Evolutionary conservation across 1,140 invertebrate species (phyloP), one percentile per base, ranked within the genome.

Genomic region (Hyles euphorbiae): DNA sequence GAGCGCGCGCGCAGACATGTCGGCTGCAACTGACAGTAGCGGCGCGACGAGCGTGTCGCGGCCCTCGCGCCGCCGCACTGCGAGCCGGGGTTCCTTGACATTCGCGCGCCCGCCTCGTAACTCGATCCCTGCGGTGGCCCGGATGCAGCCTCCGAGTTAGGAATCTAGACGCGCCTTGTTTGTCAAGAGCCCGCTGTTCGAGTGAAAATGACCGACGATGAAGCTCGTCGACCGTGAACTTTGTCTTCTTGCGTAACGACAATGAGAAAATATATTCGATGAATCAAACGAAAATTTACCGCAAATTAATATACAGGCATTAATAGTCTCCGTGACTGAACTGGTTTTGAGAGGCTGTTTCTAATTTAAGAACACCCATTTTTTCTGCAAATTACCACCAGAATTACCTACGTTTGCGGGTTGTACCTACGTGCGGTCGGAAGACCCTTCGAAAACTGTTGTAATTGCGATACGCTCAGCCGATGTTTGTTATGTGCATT

Each of bases 91-190:
- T 84, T 87, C 83, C 82, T 87, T 87, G 84, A 87, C 84, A 87
- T 87, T 87, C 82, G 84, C 78, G 72, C 78, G 78, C 76, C 74
- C 75, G 74, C 70, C 68, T 67, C 56, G 81, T 78, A 80, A 83
- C 74, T 72, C 63, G 78, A 83, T 84, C 81, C 76, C 79, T 82
- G 74, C 72, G 69, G 64, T 72, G 77, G 81, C 82, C 84, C 82
- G 84, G 84, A 87, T 87, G 82, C 82, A 80, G 81, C 81, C 82
- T 80, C 74, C 72, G 70, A 74, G 69, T 72, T 78, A 81, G 77
- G 78, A 79, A 84, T 83, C 80, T 83, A 82, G 81, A 81, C 81
- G 73, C 80, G 74, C 83, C 78, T 76, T 74, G 75, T 74, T 75
- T 70, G 62, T 64, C 69, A 62, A 72, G 60, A 65, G 70, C 63